These are phyloP conservation scores for Atta texana DNA, from an alignment of 1,140 invertebrate species.

Conservation along the genomic window DNA sequence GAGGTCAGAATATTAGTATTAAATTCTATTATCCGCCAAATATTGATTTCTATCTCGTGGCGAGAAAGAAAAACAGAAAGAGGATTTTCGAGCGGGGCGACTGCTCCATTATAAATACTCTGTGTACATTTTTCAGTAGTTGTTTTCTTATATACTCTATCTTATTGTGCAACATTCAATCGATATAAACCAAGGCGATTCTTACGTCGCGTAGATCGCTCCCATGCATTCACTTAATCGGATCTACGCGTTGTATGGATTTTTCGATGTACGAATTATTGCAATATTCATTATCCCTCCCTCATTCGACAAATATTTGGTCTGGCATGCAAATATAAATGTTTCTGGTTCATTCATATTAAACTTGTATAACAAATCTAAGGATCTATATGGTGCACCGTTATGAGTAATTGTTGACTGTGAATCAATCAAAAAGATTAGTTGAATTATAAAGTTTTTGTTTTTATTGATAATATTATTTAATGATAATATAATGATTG, in stretches of 20 bases:
- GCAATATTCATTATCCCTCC: slow-evolving; percentile 45
- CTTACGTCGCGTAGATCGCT: slow-evolving; percentile 57
- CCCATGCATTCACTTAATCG: slow-evolving; percentile 14
- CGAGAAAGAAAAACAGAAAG: neutral
- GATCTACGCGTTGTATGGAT: slow-evolving; percentile 53
- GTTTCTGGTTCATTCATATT: slow-evolving; percentile 14
- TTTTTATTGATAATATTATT: neutral
- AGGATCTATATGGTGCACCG: neutral
- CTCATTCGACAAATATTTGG: slow-evolving; percentile 24
- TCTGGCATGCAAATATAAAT: neutral
- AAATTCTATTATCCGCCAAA: neutral
- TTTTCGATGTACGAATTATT: slow-evolving; percentile 19
- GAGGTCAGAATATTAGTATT: slow-evolving; percentile 8
- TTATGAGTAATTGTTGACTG: neutral
- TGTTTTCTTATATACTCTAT: slow-evolving; percentile 74
- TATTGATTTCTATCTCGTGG: neutral
- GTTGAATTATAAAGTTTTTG: neutral
- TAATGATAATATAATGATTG: neutral
- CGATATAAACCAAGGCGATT: slow-evolving; percentile 61
- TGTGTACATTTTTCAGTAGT: slow-evolving; percentile 76
- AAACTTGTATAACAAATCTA: neutral
- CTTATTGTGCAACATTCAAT: slow-evolving; percentile 73
- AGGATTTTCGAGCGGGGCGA: neutral
- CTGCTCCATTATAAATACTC: slow-evolving; percentile 73
- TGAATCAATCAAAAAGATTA: neutral